Conservation (phyloP, 2,113 vertebrate genomes). For the Ptilorrhoa leucosticta region DNA sequence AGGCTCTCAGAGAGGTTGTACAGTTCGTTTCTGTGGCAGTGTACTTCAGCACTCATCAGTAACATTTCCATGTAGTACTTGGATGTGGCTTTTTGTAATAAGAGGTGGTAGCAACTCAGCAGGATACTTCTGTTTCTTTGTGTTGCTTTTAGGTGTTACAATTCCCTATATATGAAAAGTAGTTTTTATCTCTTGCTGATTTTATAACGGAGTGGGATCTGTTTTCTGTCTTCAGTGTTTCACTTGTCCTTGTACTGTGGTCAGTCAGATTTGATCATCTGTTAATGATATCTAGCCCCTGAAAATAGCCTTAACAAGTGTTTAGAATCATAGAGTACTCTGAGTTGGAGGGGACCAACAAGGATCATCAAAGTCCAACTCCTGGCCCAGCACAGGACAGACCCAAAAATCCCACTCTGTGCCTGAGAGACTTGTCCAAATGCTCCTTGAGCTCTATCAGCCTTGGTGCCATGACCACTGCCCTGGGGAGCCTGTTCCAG, state of each 20-base stretch:
- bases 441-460: background rate
- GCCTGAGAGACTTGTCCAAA: background rate
- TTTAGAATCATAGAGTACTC: background rate
- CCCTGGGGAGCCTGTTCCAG: background rate
- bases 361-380: background rate
- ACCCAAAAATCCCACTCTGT: background rate
- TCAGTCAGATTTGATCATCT: background rate
- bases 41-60: background rate
- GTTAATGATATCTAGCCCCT: background rate
- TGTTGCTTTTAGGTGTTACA: background rate
- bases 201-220: background rate
- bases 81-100: background rate
- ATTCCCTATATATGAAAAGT: background rate
- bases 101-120: background rate
- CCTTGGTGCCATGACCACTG: background rate
- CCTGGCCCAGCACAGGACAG: background rate
- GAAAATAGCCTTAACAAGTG: background rate
- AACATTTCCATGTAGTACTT: background rate
- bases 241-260: background rate
- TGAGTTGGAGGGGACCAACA: background rate
- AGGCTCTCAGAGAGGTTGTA: background rate
- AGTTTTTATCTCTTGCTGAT: background rate
- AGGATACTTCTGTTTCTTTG: background rate
- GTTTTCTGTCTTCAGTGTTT: background rate
- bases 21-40: background rate